These are phyloP conservation scores for Pteria penguin DNA, from an alignment of 2,888 invertebrate species.

Conservation along the genomic window DNA sequence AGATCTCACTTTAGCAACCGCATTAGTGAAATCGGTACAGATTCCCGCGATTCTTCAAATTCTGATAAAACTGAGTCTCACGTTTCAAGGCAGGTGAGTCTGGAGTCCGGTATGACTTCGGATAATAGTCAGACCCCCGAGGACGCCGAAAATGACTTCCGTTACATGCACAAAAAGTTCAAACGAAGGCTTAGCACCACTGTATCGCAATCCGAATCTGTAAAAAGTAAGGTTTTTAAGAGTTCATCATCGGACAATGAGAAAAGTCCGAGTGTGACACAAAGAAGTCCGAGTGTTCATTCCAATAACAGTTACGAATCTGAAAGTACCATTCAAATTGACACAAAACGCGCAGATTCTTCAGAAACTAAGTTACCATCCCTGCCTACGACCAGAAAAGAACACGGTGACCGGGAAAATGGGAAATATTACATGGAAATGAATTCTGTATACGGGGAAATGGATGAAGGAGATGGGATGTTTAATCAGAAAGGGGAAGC, in stretches of 20 bases:
- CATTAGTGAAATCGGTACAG: neutral
- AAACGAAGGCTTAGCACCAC: constrained; percentile 52
- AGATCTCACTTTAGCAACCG: neutral
- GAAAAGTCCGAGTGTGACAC: constrained; percentile 12
- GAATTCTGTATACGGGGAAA: neutral
- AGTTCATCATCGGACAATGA: neutral
- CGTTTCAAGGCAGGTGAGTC: constrained; percentile 25
- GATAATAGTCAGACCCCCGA: constrained; percentile 25
- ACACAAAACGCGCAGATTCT: neutral
- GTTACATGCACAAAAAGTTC: constrained; percentile 73
- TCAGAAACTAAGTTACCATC: neutral
- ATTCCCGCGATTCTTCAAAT: neutral
- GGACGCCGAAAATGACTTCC: constrained; percentile 46
- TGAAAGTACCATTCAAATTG: constrained; percentile 1
- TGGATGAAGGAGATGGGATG: neutral
- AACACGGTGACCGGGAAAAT: neutral
- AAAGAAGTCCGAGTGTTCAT: constrained; percentile 31
- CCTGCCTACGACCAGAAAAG: neutral
- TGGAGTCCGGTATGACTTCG: constrained; percentile 35
- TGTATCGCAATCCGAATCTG: neutral
- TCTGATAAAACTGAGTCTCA: neutral
- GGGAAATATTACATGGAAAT: neutral
- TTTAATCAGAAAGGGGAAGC: constrained; percentile 48
- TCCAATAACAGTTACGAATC: constrained; percentile 38
- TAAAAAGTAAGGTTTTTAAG: neutral